Conservation (phyloP, 2,888 invertebrate genomes). For the Pegoplata infirma region DNA sequence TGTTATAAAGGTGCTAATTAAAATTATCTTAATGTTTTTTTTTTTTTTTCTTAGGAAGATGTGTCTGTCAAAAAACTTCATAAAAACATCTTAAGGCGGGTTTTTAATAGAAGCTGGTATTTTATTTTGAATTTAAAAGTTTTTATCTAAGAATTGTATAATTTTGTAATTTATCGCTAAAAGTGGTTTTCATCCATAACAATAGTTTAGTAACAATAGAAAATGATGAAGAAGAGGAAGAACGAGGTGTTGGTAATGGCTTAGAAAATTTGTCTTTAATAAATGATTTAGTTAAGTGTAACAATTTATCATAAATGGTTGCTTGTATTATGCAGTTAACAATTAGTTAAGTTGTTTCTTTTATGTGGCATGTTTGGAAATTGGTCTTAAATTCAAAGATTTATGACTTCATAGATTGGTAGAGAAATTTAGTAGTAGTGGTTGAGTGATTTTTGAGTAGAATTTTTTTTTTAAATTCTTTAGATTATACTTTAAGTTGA, state of each 20-base stretch:
- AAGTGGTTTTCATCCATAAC: neutral
- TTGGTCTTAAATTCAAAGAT: too few relatives aligned
- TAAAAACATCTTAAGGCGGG: neutral
- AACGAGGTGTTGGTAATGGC: slow-evolving; percentile 56
- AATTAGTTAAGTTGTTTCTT: too few relatives aligned
- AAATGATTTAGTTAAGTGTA: slow-evolving; percentile 52
- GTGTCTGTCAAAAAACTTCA: slow-evolving; percentile 30
- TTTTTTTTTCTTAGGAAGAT: slow-evolving; percentile 27
- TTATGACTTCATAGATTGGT: too few relatives aligned
- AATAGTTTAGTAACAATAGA: neutral
- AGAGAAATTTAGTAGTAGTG: too few relatives aligned
- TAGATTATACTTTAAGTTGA: too few relatives aligned
- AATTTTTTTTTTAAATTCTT: too few relatives aligned
- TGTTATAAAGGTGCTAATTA: slow-evolving; percentile 60
- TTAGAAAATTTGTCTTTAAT: slow-evolving; percentile 51
- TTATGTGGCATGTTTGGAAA: too few relatives aligned
- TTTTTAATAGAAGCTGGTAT: slow-evolving; percentile 3
- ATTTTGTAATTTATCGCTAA: slow-evolving; percentile 48
- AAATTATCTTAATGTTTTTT: slow-evolving; percentile 63
- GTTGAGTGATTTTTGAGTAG: too few relatives aligned
- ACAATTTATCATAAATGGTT: slow-evolving; percentile 46
- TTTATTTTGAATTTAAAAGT: too few relatives aligned
- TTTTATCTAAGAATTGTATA: slow-evolving; percentile 18
- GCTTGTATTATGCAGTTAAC: too few relatives aligned
- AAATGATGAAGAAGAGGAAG: neutral